Evolutionary conservation across 2,113 vertebrate species (phyloP), one percentile per base, ranked within the genome.

Genomic region (Oreochromis aureus): DNA sequence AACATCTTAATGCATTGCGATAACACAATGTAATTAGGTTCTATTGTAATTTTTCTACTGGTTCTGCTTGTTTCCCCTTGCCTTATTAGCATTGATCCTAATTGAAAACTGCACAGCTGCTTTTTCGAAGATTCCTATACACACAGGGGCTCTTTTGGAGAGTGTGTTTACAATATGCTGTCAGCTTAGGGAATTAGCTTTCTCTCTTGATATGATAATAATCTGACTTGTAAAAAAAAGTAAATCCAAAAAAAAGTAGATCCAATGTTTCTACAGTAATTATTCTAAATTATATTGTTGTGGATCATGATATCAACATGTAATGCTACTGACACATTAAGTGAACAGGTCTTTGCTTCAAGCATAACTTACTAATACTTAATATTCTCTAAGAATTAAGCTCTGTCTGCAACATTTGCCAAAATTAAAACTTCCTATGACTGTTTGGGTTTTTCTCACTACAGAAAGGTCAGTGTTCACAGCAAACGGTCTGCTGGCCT

Each of bases 71-170:
- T 85, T 79, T 88, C 46, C 71, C 12, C 80, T 83, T 2, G 5
- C 34, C 63, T 87, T 61, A 66, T 79, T 82, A 87, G 51, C 80
- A 82, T 82, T 82, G 85, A 86, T 86, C 54, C 54, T 82, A 87
- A 84, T 61, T 82, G 58, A n/a, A 88, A 87, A 83, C 58, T 79
- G 69, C 82, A 88, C 87, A 90, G 84, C 89, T 91, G 87, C 86
- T 79, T 91, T 82, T 81, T 48, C 66, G 34, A 93, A 82, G 80
- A 76, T 59, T 91, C 79, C 63, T 86, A 84, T 32, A 56, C 81
- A 66, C 84, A 73, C n/a, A 73, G 46, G 39, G 18, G 7, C 69
- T 30, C 69, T 66, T 66, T 86, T 36, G 9, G 85, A 87, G 82
- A 87, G 46, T 76, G 55, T 82, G 61, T 88, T 80, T 89, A 58